Conservation (phyloP, 2,797 vertebrate species). For the Melanogrammus aeglefinus region DNA sequence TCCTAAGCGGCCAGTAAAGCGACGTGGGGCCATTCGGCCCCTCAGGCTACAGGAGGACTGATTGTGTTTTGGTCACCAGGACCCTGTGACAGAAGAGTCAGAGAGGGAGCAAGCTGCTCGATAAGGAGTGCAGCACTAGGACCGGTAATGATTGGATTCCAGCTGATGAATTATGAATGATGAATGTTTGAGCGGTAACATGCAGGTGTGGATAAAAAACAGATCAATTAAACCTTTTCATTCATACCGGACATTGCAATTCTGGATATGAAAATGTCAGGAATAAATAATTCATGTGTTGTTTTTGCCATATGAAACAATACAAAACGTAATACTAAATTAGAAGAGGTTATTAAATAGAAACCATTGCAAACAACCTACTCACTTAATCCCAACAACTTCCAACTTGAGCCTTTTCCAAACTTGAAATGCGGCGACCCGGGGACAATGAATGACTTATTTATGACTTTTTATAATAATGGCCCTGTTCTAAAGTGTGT, state of each 20-base stretch:
- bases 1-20: background rate
- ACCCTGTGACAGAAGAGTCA: background rate
- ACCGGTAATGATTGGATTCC: background rate
- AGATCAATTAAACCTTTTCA: background rate
- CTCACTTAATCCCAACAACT: background rate
- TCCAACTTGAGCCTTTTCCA: background rate
- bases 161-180: background rate
- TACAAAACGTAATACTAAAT: background rate
- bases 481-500: background rate
- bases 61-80: background rate
- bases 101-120: background rate
- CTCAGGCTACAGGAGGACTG: background rate
- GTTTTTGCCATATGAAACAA: background rate
- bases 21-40: background rate
- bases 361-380: background rate
- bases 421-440: background rate
- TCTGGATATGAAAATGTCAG: background rate
- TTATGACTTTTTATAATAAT: background rate
- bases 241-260: background rate
- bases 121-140: background rate
- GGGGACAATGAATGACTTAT: background rate
- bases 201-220: background rate
- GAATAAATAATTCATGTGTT: background rate
- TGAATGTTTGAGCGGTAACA: background rate
- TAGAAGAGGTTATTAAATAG: background rate